Evolutionary conservation across 1,140 invertebrate genomes (phyloP).

Genomic region (Zaprionus tsacasi): DNA sequence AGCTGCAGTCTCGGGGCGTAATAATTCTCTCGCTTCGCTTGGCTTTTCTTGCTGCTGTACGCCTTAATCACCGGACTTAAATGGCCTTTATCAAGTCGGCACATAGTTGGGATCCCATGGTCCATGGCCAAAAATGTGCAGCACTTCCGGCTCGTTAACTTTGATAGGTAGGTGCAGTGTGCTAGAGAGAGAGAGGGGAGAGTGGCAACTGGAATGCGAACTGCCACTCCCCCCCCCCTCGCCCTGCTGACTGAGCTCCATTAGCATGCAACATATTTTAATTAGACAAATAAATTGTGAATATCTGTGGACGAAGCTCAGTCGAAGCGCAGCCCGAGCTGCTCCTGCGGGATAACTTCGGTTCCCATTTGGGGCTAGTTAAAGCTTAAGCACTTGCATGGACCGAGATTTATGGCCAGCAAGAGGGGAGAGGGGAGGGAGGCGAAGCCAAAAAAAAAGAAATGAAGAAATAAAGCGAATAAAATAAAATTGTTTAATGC

Average conservation of each 20-base stretch:
- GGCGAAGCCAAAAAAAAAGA: slow-evolving; percentile 35
- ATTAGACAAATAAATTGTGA: slow-evolving; percentile 79
- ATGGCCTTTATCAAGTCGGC: slow-evolving; percentile 58
- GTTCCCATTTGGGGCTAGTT: slow-evolving; percentile 32
- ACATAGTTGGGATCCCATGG: slow-evolving; percentile 37
- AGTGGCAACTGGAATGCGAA: slow-evolving; percentile 26
- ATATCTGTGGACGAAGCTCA: slow-evolving; percentile 46
- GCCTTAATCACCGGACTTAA: slow-evolving; percentile 55
- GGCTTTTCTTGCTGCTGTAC: slow-evolving; percentile 27
- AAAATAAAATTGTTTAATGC: slow-evolving; percentile 18
- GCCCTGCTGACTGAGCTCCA: slow-evolving; percentile 65
- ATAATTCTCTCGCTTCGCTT: slow-evolving; percentile 33
- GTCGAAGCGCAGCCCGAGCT: background rate
- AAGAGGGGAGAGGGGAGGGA: background rate
- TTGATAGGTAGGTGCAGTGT: slow-evolving; percentile 40
- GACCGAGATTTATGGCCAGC: slow-evolving; percentile 57
- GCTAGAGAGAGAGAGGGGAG: background rate
- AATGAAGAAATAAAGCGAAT: slow-evolving; percentile 3
- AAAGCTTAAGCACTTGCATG: slow-evolving; percentile 52
- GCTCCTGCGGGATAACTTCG: slow-evolving; percentile 6
- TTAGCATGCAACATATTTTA: slow-evolving; percentile 81
- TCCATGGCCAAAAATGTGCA: slow-evolving; percentile 65
- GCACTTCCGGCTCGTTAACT: slow-evolving; percentile 79
- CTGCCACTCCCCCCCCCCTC: background rate
- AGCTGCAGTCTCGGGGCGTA: slow-evolving; percentile 15